Evolutionary conservation across 92 coral and sea anemone genomes (phyloP).

Genomic region (Parazoanthus darwini): DNA sequence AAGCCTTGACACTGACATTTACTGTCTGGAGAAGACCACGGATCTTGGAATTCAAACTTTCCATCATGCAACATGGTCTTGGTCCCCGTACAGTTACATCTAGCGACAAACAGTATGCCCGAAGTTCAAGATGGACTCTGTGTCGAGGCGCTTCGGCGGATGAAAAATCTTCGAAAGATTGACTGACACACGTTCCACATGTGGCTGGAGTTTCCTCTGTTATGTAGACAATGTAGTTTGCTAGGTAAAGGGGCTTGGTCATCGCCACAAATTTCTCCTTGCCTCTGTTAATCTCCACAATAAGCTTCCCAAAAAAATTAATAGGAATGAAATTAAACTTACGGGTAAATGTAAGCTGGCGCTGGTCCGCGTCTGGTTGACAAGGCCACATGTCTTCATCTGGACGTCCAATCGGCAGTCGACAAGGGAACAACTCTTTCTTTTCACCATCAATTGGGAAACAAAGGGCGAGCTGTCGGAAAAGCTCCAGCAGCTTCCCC

Average conservation of each 20-base stretch:
- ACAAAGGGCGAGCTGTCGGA: slow-evolving; percentile 14
- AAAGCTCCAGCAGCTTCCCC: slow-evolving; percentile 11
- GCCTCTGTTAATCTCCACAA: slow-evolving; percentile 18
- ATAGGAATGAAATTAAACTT: slow-evolving; percentile 12
- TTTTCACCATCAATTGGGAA: background rate
- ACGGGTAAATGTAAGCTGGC: slow-evolving; percentile 7
- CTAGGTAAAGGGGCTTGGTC: slow-evolving; percentile 16
- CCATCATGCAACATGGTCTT: slow-evolving; percentile 25
- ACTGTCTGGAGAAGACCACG: slow-evolving; percentile 13
- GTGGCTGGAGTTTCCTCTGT: background rate
- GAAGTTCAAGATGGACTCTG: slow-evolving; percentile 14
- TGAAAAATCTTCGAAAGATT: background rate
- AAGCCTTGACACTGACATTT: slow-evolving; percentile 5
- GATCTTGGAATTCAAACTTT: slow-evolving; percentile 1
- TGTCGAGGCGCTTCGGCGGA: background rate
- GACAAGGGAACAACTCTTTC: slow-evolving; percentile 22
- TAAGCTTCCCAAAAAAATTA: background rate
- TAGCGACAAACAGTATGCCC: background rate
- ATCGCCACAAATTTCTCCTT: background rate
- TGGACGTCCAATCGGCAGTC: slow-evolving; percentile 11
- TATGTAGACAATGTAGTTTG: slow-evolving; percentile 16
- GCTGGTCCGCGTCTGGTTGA: background rate
- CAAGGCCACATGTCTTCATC: slow-evolving; percentile 27
- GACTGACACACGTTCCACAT: background rate
- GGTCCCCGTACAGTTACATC: slow-evolving; percentile 3